phyloP scores from a whole-genome alignment of 2,888 invertebrate genomes.

The Willowsia nigromaculata region DNA sequence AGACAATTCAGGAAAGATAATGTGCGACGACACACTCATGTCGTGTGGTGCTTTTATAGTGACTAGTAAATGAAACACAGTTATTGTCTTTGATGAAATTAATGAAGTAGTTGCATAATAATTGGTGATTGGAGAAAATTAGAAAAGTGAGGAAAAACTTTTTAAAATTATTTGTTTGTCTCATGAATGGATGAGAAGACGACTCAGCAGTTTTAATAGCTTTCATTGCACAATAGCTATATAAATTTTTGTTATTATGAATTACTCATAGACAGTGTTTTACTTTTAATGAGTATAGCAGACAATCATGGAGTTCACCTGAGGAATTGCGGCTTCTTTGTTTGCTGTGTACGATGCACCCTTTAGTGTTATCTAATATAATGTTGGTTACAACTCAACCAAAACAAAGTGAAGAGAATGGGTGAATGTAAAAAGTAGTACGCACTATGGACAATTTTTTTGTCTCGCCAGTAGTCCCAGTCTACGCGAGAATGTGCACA shows the following conservation, averaged over 20 bases:
- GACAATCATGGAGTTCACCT: slow-evolving; percentile 36
- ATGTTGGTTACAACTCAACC: slow-evolving; percentile 12
- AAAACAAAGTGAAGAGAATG: slow-evolving; percentile 40
- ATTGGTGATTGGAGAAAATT: too few relatives aligned
- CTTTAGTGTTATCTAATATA: not conserved
- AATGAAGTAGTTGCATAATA: too few relatives aligned
- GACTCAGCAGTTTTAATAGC: too few relatives aligned
- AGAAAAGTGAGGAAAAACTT: too few relatives aligned
- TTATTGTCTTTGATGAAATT: too few relatives aligned
- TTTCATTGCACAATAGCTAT: too few relatives aligned
- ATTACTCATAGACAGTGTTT: not conserved
- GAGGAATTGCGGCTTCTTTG: slow-evolving; percentile 14
- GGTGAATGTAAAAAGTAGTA: slow-evolving; percentile 22
- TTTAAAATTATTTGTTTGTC: too few relatives aligned
- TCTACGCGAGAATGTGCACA: slow-evolving; percentile 23
- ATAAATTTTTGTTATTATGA: not conserved
- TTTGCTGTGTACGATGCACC: not conserved
- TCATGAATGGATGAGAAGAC: too few relatives aligned
- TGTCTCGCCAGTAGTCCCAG: too few relatives aligned
- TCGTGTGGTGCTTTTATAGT: not conserved
- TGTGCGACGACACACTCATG: not conserved
- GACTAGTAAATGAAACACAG: too few relatives aligned
- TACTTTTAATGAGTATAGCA: not conserved
- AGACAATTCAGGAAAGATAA: not conserved
- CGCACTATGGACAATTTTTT: not conserved